phyloP scores from a whole-genome alignment of 2,797 vertebrate genomes.

The Crocodylus rhombifer region DNA sequence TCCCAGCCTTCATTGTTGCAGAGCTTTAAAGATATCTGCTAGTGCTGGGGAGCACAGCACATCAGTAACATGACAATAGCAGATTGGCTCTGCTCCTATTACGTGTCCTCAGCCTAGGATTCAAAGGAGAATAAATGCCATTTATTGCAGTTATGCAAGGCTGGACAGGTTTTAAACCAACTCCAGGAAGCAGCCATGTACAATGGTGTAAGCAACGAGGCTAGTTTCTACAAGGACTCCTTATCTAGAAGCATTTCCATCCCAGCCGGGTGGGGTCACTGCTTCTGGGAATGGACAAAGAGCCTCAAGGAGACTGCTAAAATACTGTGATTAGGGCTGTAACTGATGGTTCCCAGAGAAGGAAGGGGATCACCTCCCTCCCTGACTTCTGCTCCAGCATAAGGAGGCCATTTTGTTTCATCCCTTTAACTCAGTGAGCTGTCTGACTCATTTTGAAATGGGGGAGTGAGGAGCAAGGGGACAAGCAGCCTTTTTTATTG shows the following conservation, averaged over 20 bases:
- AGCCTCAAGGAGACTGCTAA: neutral
- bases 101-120: neutral
- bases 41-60: neutral
- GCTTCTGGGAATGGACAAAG: conserved; percentile 14
- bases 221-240: neutral
- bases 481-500: neutral
- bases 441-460: neutral
- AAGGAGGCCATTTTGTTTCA: neutral
- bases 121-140: too few relatives aligned
- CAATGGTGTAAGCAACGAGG: neutral
- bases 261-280: conserved; percentile 27
- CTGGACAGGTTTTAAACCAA: conserved; percentile 35
- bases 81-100: neutral
- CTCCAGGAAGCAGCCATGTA: neutral
- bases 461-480: rapidly evolving
- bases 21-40: neutral
- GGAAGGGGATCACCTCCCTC: too few relatives aligned
- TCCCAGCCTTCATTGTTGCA: neutral
- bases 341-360: neutral
- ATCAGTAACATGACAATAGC: neutral
- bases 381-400: neutral
- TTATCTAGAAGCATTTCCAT: too few relatives aligned
- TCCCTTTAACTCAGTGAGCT: neutral
- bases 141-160: conserved; percentile 1
- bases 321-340: neutral